Conservation (phyloP, 2,797 vertebrate species). For the Alfaro cultratus region DNA sequence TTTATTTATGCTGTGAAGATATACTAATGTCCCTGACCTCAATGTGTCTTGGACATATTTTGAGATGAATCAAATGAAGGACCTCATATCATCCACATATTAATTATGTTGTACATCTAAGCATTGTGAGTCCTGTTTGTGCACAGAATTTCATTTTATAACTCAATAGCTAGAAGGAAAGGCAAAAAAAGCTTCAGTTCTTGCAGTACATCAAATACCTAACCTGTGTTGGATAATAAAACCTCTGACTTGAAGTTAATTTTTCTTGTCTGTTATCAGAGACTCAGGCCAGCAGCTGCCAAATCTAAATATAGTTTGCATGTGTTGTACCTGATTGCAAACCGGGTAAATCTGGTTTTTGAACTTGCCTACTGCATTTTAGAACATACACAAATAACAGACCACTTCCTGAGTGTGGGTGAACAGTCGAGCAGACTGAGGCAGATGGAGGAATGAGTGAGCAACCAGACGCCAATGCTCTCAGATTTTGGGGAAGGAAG, state of each 20-base stretch:
- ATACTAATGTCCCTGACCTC: neutral
- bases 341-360: conserved; percentile 18
- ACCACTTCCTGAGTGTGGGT: conserved; percentile 31
- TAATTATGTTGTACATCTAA: neutral
- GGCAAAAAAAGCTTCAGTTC: neutral
- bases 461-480: neutral
- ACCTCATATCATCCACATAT: neutral
- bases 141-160: neutral
- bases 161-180: neutral
- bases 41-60: conserved; percentile 1
- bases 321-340: conserved; percentile 2
- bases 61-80: neutral
- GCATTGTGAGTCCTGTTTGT: neutral
- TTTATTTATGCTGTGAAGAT: neutral
- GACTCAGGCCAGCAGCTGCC: conserved; percentile 3
- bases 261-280: neutral
- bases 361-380: neutral
- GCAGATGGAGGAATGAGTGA: conserved; percentile 52
- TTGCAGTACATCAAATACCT: neutral
- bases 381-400: conserved; percentile 18
- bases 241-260: neutral
- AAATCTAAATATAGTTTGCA: neutral
- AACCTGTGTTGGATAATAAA: neutral
- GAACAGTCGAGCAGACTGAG: conserved; percentile 14
- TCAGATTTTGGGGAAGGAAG: conserved; percentile 37